Conservation (phyloP, 2,797 vertebrate species). For the Tolypeutes matacus region DNA sequence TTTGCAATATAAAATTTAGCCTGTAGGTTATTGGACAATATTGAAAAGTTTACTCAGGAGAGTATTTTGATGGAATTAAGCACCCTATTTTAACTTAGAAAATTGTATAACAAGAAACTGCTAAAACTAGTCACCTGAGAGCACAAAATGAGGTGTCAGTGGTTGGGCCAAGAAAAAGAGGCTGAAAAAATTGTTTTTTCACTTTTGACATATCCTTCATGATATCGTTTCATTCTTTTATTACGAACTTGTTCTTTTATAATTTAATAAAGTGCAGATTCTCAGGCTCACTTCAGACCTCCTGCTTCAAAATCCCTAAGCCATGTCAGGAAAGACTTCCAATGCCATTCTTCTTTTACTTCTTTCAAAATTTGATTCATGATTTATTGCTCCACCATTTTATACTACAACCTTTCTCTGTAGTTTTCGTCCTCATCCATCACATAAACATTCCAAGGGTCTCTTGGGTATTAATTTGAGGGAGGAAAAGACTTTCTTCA, state of each 20-base stretch:
- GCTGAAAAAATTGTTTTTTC: not conserved
- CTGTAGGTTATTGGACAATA: not conserved
- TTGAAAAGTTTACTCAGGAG: not conserved
- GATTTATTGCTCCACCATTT: not conserved
- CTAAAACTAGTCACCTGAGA: no score
- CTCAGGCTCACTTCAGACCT: not conserved
- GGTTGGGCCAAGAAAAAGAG: not conserved
- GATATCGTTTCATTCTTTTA: not conserved
- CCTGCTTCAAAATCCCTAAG: not conserved
- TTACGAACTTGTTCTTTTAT: not conserved
- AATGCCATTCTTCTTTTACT: not conserved
- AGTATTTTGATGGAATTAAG: not conserved
- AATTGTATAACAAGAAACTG: not conserved
- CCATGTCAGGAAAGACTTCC: not conserved
- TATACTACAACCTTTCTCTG: not conserved
- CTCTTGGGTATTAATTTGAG: not conserved
- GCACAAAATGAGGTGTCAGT: not conserved
- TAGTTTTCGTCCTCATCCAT: not conserved
- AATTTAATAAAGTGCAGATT: not conserved
- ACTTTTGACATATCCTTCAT: not conserved
- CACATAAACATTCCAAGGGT: not conserved
- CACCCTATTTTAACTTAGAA: not conserved
- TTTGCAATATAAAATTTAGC: not conserved
- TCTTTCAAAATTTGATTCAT: not conserved
- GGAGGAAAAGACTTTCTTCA: not conserved